phyloP scores from a whole-genome alignment of 35 echinoderm and acorn worm genomes.

The Amphiura filiformis region DNA sequence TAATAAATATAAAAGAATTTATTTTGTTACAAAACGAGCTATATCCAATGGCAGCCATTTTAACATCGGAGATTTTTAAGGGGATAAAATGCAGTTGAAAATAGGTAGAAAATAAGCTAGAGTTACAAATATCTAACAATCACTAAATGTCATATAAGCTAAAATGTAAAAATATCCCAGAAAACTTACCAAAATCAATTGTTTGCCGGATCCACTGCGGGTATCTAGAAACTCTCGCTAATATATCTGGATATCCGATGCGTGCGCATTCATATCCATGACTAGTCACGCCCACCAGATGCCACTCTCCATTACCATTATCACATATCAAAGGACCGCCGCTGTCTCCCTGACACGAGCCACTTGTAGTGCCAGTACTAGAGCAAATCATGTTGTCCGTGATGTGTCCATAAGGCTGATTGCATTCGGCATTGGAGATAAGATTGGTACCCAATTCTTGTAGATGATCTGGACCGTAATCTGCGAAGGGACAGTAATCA shows the following conservation, averaged over 20 bases:
- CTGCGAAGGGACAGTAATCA: no score
- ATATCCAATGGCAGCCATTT: no score
- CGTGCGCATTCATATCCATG: not conserved
- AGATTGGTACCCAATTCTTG: no score
- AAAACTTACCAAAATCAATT: not conserved
- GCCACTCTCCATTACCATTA: not conserved
- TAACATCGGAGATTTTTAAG: no score
- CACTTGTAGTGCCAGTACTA: not conserved
- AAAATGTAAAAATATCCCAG: no score
- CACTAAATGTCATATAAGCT: no score
- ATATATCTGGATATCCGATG: not conserved
- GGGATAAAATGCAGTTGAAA: no score
- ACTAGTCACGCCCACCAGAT: not conserved
- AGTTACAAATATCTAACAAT: no score
- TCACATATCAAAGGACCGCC: not conserved
- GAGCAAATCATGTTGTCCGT: not conserved
- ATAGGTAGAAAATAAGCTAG: no score
- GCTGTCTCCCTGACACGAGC: not conserved
- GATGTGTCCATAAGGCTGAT: not conserved
- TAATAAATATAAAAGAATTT: no score
- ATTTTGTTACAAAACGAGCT: no score
- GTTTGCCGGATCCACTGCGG: not conserved
- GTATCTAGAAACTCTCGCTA: not conserved
- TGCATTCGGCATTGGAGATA: not conserved
- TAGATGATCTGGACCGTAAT: no score